A percentile compares a stretch with the other conserved stretches of the same genome.
Conservation (phyloP, 2,888 invertebrate species). For the Agonopterix alstromeriana region DNA sequence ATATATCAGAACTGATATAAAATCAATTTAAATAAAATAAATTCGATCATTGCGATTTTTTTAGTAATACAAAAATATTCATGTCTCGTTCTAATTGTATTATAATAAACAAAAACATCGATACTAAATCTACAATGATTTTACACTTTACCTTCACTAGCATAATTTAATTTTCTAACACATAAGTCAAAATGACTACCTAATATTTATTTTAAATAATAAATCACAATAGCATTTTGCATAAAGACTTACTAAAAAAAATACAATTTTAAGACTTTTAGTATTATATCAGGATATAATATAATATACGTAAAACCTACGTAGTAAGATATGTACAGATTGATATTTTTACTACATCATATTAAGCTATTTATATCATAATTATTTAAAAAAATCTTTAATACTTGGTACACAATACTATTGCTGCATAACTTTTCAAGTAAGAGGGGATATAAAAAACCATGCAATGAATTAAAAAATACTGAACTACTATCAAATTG, state of each 20-base stretch:
- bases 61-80: conserved; percentile 1
- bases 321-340: conserved; percentile 37
- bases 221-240: conserved; percentile 30
- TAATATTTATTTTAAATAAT: conserved; percentile 12
- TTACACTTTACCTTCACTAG: conserved; percentile 9
- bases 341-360: conserved; percentile 15
- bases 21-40: not conserved
- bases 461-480: too few relatives aligned
- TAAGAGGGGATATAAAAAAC: too few relatives aligned
- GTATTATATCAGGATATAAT: conserved; percentile 1
- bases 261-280: conserved; percentile 1
- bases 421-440: conserved; percentile 10
- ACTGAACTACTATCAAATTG: too few relatives aligned
- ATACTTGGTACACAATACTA: conserved; percentile 45
- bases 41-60: not conserved
- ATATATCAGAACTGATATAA: not conserved
- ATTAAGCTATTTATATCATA: not conserved
- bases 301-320: not conserved
- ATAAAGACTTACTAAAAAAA: conserved; percentile 16
- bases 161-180: conserved; percentile 12
- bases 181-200: conserved; percentile 18
- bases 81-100: not conserved
- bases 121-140: too few relatives aligned
- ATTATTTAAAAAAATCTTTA: conserved; percentile 12
- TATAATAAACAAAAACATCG: conserved; percentile 5